phyloP scores from a whole-genome alignment of 1,140 invertebrate species.

The Mya arenaria region DNA sequence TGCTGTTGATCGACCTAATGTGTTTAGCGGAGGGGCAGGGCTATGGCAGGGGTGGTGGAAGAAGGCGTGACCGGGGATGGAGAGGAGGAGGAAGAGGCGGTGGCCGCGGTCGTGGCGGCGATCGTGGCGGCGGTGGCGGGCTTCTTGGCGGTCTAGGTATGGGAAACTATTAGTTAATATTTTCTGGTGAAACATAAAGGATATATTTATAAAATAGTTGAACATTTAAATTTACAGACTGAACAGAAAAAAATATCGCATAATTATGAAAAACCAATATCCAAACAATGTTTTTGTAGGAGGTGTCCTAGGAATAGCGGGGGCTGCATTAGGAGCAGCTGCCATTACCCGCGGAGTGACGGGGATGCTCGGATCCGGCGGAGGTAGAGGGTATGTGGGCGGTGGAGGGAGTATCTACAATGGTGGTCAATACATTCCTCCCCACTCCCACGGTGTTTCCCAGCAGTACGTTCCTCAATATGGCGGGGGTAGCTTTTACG shows the following conservation, averaged over 20 bases:
- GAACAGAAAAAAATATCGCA: neutral
- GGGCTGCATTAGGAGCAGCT: neutral
- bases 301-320: neutral
- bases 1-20: too few relatives aligned
- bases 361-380: neutral
- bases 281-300: neutral
- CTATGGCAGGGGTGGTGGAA: neutral
- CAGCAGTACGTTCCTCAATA: neutral
- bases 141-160: neutral
- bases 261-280: neutral
- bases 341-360: neutral
- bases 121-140: neutral
- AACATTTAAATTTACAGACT: neutral
- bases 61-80: neutral
- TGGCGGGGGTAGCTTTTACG: neutral
- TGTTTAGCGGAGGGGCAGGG: neutral
- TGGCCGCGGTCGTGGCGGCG: neutral
- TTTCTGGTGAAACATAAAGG: neutral
- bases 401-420: neutral
- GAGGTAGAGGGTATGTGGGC: neutral
- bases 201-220: neutral
- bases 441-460: neutral
- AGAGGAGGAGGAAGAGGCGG: neutral
- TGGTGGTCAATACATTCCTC: neutral
- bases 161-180: neutral